Conservation (phyloP, 2,888 invertebrate species). For the Aproaerema taeniolella region DNA sequence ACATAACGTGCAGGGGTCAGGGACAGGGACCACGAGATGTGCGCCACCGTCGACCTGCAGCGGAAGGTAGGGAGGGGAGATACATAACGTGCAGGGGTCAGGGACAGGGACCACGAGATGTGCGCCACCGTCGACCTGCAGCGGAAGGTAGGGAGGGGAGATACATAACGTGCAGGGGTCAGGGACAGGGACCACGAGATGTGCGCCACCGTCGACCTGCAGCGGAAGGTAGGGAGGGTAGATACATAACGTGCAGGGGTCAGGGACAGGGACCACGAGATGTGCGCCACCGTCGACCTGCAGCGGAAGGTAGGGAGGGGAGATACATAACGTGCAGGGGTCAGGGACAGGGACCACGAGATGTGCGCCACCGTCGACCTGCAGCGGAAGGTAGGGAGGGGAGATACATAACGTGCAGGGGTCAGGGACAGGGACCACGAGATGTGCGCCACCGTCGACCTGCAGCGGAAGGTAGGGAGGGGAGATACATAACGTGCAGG, state of each 20-base stretch:
- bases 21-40: conserved; percentile 83
- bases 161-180: conserved; percentile 81
- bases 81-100: conserved; percentile 80
- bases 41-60: conserved; percentile 69
- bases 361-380: conserved; percentile 66
- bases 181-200: conserved; percentile 84
- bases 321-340: too few species aligned
- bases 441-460: conserved; percentile 65
- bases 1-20: conserved; percentile 82
- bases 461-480: conserved; percentile 72
- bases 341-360: conserved; percentile 86
- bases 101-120: conserved; percentile 84
- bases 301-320: conserved; percentile 73
- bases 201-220: conserved; percentile 66
- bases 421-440: conserved; percentile 87
- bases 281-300: conserved; percentile 65
- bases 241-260: too few species aligned
- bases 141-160: conserved; percentile 52
- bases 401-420: too few species aligned
- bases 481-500: too few species aligned
- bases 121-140: conserved; percentile 69
- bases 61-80: conserved; percentile 52
- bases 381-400: conserved; percentile 72
- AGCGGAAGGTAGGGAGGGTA: conserved; percentile 55
- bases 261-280: conserved; percentile 86